A percentile compares a stretch with the other conserved stretches of the same genome.
These are phyloP conservation scores for Leucania comma DNA, from an alignment of 2,888 invertebrate species.

Conservation along the genomic window DNA sequence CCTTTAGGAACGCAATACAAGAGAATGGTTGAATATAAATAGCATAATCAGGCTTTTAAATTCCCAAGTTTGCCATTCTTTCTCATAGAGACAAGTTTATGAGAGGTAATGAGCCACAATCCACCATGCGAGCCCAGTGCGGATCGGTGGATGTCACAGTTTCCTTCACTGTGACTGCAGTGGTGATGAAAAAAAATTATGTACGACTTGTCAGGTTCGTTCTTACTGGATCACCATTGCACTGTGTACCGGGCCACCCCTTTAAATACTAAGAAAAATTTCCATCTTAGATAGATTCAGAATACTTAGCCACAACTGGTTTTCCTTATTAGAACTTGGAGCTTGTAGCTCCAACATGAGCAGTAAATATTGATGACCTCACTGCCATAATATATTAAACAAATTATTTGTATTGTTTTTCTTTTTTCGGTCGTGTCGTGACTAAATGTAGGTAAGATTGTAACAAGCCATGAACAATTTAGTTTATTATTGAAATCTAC, in stretches of 20 bases:
- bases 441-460: neutral
- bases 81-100: too few species aligned
- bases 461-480: neutral
- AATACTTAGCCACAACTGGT: conserved; percentile 17
- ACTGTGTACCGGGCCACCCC: neutral
- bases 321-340: conserved; percentile 24
- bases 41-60: too few species aligned
- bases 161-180: too few species aligned
- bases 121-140: too few species aligned
- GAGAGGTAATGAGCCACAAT: too few species aligned
- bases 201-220: too few species aligned
- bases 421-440: conserved; percentile 27
- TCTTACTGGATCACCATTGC: too few species aligned
- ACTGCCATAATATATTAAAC: conserved; percentile 27
- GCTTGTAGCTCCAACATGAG: conserved; percentile 33
- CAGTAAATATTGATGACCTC: conserved; percentile 17
- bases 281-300: conserved; percentile 28
- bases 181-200: too few species aligned
- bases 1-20: neutral
- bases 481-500: conserved; percentile 8
- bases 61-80: too few species aligned
- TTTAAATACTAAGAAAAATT: conserved; percentile 44
- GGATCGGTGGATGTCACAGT: too few species aligned
- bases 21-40: neutral
- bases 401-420: neutral